Percentiles rank a stretch among this genome's conserved stretches.
Conservation (phyloP, 2,113 vertebrate species). For the Tragulus kanchil region DNA sequence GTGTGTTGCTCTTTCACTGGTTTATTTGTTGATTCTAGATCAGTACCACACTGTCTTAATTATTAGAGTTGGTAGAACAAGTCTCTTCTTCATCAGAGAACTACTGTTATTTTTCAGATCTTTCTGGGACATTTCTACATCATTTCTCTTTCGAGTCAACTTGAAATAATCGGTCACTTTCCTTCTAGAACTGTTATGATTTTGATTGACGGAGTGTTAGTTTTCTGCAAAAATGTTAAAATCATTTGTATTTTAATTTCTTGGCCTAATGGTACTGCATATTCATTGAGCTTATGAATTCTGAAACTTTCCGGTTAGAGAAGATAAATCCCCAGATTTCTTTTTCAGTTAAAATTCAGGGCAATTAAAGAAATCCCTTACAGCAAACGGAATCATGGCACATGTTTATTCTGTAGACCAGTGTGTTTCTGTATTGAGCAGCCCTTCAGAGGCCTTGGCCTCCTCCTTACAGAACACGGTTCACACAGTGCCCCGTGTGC, state of each 20-base stretch:
- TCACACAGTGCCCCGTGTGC: background rate
- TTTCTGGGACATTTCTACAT: background rate
- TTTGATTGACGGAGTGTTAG: constrained; percentile 49
- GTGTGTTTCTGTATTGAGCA: background rate
- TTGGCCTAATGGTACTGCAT: background rate
- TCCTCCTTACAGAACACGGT: background rate
- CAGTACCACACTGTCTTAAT: background rate
- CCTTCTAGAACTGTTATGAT: background rate
- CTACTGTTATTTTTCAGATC: background rate
- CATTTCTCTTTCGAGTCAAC: background rate
- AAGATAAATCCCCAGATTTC: constrained; percentile 53
- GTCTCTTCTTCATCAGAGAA: accelerated
- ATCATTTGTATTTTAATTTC: constrained; percentile 37
- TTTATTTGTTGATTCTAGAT: background rate
- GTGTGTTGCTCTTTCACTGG: background rate
- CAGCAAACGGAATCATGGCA: background rate
- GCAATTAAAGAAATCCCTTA: constrained; percentile 26
- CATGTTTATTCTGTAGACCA: background rate
- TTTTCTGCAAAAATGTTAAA: constrained; percentile 43
- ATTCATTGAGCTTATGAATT: constrained; percentile 54
- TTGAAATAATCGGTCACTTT: background rate
- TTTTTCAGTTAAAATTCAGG: constrained; percentile 56
- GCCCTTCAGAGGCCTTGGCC: background rate
- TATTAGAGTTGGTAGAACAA: background rate
- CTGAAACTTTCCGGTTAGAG: constrained; percentile 48